These are phyloP conservation scores for Charaxes varanes DNA, from an alignment of 1,140 invertebrate genomes.

Conservation along the genomic window DNA sequence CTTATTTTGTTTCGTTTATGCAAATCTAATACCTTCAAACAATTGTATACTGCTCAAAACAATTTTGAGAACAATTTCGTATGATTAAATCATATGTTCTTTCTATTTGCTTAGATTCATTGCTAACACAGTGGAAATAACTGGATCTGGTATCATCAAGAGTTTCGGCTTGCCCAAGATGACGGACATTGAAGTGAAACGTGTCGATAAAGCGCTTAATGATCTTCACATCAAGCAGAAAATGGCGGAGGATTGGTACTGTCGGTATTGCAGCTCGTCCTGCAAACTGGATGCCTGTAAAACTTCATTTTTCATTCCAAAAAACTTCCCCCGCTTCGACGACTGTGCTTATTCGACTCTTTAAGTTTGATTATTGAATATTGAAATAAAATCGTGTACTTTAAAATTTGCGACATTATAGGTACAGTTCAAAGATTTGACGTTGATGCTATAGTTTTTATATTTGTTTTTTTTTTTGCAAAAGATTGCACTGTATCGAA, in stretches of 20 bases:
- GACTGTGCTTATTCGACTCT: constrained; percentile 48
- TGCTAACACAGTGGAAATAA: constrained; percentile 42
- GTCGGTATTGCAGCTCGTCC: constrained; percentile 36
- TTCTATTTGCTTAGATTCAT: constrained; percentile 58
- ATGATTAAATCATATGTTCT: constrained; percentile 30
- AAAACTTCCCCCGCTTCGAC: constrained; percentile 30
- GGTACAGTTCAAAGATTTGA: no score
- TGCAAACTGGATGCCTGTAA: constrained; percentile 34
- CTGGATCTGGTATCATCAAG: constrained; percentile 35
- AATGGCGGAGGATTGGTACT: constrained; percentile 43
- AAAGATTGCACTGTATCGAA: no score
- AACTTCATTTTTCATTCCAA: constrained; percentile 35
- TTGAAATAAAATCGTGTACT: no score
- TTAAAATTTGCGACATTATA: no score
- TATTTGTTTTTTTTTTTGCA: no score
- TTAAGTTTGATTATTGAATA: constrained; percentile 25
- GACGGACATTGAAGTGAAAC: constrained; percentile 31
- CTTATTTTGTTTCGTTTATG: not conserved
- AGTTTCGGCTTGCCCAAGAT: constrained; percentile 43
- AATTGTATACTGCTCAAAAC: not conserved
- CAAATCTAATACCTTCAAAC: not conserved
- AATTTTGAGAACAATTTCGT: not conserved
- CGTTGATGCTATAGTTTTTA: no score
- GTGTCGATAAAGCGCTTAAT: constrained; percentile 34
- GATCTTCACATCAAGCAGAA: constrained; percentile 27